Evolutionary conservation across 2,888 invertebrate genomes (phyloP).

Genomic region (Electrophaes corylata): DNA sequence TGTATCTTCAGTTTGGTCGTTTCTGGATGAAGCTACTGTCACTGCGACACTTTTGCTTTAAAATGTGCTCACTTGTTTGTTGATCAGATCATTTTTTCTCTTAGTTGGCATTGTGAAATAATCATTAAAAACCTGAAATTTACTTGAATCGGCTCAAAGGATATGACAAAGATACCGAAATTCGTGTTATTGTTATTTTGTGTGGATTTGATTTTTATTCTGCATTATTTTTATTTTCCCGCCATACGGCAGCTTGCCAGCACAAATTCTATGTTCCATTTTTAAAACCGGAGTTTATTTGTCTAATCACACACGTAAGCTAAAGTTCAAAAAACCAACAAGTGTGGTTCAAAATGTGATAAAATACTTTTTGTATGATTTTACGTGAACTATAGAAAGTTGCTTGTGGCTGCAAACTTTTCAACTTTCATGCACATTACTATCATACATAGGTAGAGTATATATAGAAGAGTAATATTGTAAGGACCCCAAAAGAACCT

Average conservation of each 20-base stretch:
- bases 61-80: constrained; percentile 19
- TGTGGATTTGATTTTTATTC: background rate
- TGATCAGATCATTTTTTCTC: background rate
- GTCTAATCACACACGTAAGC: background rate
- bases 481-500: no score
- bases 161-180: background rate
- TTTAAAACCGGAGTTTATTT: constrained; percentile 3
- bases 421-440: no score
- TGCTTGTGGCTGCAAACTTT: no score
- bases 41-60: no score
- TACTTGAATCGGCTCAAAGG: background rate
- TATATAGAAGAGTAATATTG: no score
- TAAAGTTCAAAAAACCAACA: no score
- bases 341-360: no score
- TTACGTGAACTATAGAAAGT: no score
- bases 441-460: no score
- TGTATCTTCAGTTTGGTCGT: no score
- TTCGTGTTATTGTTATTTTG: background rate
- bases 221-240: constrained; percentile 4
- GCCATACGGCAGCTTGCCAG: background rate
- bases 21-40: no score
- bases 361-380: no score
- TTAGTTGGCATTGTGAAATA: constrained; percentile 11
- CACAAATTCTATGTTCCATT: constrained; percentile 1
- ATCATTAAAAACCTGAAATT: background rate